Percentiles rank a stretch among this genome's conserved stretches.
Evolutionary conservation across 2,888 invertebrate species (phyloP).

Genomic region (Spodoptera picta): DNA sequence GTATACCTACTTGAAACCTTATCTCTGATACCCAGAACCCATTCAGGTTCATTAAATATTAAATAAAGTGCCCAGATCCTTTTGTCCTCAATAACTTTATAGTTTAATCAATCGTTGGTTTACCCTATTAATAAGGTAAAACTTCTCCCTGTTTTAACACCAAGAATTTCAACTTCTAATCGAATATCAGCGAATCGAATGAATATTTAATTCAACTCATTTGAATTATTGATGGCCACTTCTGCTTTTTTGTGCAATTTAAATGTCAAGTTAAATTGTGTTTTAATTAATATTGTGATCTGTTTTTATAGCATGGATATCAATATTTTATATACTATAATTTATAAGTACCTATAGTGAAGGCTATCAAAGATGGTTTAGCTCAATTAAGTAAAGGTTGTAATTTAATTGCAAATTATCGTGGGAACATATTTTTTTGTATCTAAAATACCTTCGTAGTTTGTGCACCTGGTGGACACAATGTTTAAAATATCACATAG

Average conservation of each 20-base stretch:
- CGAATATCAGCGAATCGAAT: slow-evolving; percentile 24
- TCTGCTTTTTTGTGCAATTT: slow-evolving; percentile 18
- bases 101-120: background rate
- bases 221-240: slow-evolving; percentile 25
- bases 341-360: no score
- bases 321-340: no score
- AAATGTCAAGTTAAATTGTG: slow-evolving; percentile 15
- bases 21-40: background rate
- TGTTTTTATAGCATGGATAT: no score
- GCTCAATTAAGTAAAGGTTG: no score
- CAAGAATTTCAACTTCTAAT: slow-evolving; percentile 25
- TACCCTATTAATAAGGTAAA: background rate
- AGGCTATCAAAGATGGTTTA: no score
- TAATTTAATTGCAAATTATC: background rate
- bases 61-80: background rate
- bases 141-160: slow-evolving; percentile 2
- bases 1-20: no score
- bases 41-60: background rate
- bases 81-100: background rate
- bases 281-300: background rate
- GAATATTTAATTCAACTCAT: slow-evolving; percentile 23
- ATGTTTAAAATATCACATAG: no score
- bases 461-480: no score
- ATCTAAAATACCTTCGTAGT: no score
- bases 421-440: no score